Evolutionary conservation across 2,888 invertebrate genomes (phyloP).

Genomic region (Oligia fasciuncula): DNA sequence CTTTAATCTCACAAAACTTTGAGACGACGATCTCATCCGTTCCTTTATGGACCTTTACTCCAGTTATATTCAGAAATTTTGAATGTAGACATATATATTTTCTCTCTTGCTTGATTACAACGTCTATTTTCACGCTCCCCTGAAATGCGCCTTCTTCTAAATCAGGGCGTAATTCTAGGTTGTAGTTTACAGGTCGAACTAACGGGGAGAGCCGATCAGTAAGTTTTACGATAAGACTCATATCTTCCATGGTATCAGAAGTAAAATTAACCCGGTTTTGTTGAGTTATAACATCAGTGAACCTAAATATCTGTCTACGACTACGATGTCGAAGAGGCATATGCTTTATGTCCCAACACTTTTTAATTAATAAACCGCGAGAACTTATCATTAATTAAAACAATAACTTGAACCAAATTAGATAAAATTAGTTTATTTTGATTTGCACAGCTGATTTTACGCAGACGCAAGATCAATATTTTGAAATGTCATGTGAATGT

Average conservation of each 20-base stretch:
- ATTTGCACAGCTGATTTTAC: slow-evolving; percentile 37
- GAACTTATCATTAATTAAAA: slow-evolving; percentile 34
- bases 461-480: neutral
- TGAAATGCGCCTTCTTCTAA: slow-evolving; percentile 77
- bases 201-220: slow-evolving; percentile 78
- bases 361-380: slow-evolving; percentile 28
- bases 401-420: slow-evolving; percentile 3
- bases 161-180: slow-evolving; percentile 78
- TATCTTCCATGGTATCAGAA: slow-evolving; percentile 65
- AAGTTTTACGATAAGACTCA: slow-evolving; percentile 70
- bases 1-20: slow-evolving; percentile 77
- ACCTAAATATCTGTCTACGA: slow-evolving; percentile 58
- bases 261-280: slow-evolving; percentile 36
- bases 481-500: slow-evolving; percentile 23
- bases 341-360: slow-evolving; percentile 5
- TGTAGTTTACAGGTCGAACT: slow-evolving; percentile 82
- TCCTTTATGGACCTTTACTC: slow-evolving; percentile 77
- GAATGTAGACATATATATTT: slow-evolving; percentile 89
- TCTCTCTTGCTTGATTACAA: slow-evolving; percentile 81
- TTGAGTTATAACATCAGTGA: slow-evolving; percentile 39
- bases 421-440: neutral
- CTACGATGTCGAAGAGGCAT: slow-evolving; percentile 55
- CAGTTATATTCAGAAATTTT: slow-evolving; percentile 89
- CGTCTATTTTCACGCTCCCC: slow-evolving; percentile 80
- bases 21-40: slow-evolving; percentile 72